phyloP scores from a whole-genome alignment of 2,888 invertebrate genomes.

The Augochlorella aurata region DNA sequence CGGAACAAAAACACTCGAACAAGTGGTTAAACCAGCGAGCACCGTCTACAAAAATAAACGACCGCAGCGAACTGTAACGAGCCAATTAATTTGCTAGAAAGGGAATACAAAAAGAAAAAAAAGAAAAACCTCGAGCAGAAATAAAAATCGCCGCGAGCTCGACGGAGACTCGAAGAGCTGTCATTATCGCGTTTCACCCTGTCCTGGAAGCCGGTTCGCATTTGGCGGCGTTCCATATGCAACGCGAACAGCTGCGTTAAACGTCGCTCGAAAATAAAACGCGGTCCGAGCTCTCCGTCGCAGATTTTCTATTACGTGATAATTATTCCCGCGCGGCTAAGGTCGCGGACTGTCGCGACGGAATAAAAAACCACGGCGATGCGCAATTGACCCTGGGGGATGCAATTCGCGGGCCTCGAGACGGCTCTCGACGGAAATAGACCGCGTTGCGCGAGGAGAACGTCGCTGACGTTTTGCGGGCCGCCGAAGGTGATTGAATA shows the following conservation, averaged over 20 bases:
- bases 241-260: neutral
- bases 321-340: neutral
- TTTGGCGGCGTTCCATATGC: neutral
- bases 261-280: neutral
- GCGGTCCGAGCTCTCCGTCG: neutral
- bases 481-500: too few relatives aligned
- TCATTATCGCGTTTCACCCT: neutral
- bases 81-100: too few relatives aligned
- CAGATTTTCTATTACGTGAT: neutral
- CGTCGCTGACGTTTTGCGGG: neutral
- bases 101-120: too few relatives aligned
- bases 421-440: constrained; percentile 37
- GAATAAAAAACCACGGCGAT: neutral
- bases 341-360: neutral
- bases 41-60: too few relatives aligned
- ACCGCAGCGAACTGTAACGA: too few relatives aligned
- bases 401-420: constrained; percentile 39
- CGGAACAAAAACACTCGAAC: too few relatives aligned
- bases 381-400: constrained; percentile 26
- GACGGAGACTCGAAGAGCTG: too few relatives aligned
- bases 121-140: too few relatives aligned
- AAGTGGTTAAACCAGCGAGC: too few relatives aligned
- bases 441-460: neutral
- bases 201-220: neutral
- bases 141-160: too few relatives aligned